Evolutionary conservation across 2,113 vertebrate genomes (phyloP).

Genomic region (Tringa solitaria): DNA sequence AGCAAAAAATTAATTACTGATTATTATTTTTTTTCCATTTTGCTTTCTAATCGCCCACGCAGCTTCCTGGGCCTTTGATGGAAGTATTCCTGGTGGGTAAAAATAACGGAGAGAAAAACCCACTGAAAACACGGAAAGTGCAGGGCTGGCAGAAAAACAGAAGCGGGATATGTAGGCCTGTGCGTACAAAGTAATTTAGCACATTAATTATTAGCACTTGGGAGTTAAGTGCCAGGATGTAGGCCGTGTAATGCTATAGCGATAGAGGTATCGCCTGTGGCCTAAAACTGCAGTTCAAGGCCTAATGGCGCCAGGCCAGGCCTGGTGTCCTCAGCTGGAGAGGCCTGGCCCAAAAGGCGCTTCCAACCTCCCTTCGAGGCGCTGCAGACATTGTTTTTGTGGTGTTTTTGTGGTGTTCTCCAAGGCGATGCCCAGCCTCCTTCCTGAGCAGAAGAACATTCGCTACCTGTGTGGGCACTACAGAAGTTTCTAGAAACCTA

Average conservation of each 20-base stretch:
- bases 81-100: not conserved
- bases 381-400: not conserved
- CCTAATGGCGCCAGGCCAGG: not conserved
- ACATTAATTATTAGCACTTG: not conserved
- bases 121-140: not conserved
- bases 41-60: not conserved
- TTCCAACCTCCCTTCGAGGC: not conserved
- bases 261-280: too few species aligned
- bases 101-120: not conserved
- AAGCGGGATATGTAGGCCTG: not conserved
- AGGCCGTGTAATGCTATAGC: rapidly evolving
- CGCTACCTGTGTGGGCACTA: rapidly evolving
- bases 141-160: not conserved
- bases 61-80: not conserved
- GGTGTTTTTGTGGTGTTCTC: not conserved
- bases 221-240: not conserved
- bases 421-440: not conserved
- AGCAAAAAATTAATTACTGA: not conserved
- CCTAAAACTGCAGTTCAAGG: not conserved
- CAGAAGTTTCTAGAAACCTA: not conserved
- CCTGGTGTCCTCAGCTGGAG: too few species aligned
- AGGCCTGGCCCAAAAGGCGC: not conserved
- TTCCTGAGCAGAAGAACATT: not conserved
- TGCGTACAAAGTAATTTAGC: not conserved
- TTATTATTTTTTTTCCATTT: not conserved